Base-by-base conservation (phyloP, 2,113 vertebrate genomes). In the Atrichornis clamosus region DNA sequence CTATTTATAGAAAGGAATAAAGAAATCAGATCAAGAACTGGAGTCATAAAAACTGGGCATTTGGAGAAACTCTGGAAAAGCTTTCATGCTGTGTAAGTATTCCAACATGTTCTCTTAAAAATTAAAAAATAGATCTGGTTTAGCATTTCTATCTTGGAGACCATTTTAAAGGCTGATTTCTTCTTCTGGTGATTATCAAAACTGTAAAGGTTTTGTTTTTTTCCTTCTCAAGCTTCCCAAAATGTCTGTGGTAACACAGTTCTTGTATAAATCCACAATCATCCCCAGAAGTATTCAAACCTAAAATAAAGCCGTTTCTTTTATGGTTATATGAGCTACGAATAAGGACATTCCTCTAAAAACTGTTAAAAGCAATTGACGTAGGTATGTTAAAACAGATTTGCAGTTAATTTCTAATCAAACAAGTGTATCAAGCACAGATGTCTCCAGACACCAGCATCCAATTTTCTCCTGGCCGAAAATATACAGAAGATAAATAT, bases 401-500 rank as follows among this genome's bases (percentile, higher is more conserved):
- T 80, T 80, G 68, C 59, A 90, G 68, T 88, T 63, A 47, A 28
- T 80, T 93, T 65, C 63, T 84, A 84, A 78, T n/a, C 60, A 89
- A 93, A 84, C 60, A 68, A 95, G 65, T 81, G 73, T 74, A 96
- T 93, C 80, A 70, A 39, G 64, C 60, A 80, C 95, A 97, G 94
- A 94, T 97, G 96, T 95, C 86, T 75, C 26, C 52, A 81, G 60
- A 84, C 80, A 93, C 76, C 73, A 89, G 68, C 68, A 89, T 95
- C 64, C 89, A 95, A 49, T 95, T 93, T 93, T 92, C 52, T 87
- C 68, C 86, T 91, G 60, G 89, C 93, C 84, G 84, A 84, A 93
- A 95, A 77, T 67, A 93, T 56, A 95, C 86, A 81, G 86, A 95
- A 89, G 89, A 95, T 96, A 95, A 96, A 90, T 92, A 92, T 87